Conservation (phyloP, 2,797 vertebrate genomes). For the Chaenodraco wilsoni region DNA sequence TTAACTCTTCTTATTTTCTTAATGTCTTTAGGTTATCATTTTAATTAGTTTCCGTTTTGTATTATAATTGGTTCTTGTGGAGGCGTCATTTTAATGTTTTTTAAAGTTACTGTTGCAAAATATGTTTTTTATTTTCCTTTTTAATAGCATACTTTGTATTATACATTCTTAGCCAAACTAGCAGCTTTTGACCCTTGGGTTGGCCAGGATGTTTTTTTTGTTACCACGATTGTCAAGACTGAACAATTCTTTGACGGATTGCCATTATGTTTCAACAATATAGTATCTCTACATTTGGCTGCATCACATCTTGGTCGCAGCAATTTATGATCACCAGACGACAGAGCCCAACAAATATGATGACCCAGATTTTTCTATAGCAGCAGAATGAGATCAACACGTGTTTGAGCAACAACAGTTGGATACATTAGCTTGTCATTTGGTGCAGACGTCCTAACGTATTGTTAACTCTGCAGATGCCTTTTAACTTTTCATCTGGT, state of each 20-base stretch:
- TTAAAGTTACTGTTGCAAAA: not conserved
- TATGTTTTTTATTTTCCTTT: no score
- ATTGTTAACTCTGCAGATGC: not conserved
- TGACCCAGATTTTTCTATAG: not conserved
- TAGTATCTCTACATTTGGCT: not conserved
- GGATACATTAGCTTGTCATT: not conserved
- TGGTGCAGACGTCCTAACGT: no score
- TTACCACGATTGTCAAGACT: not conserved
- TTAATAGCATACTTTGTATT: not conserved
- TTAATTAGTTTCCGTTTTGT: conserved; percentile 27
- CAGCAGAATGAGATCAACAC: not conserved
- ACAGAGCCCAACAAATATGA: not conserved
- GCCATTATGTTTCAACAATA: not conserved
- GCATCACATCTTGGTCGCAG: not conserved
- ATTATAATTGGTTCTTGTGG: conserved; percentile 14
- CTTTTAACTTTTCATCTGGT: not conserved
- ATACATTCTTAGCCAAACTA: not conserved
- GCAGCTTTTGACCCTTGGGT: not conserved
- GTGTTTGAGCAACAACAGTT: not conserved
- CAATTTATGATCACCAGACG: not conserved
- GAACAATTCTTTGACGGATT: not conserved
- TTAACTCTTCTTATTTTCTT: conserved; percentile 12
- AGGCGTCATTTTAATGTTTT: not conserved
- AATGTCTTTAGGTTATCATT: conserved; percentile 32
- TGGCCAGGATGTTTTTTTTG: not conserved